Percentiles rank a stretch among this genome's conserved stretches.
These are phyloP conservation scores for Nezara viridula DNA, from an alignment of 2,888 invertebrate genomes.

Conservation along the genomic window DNA sequence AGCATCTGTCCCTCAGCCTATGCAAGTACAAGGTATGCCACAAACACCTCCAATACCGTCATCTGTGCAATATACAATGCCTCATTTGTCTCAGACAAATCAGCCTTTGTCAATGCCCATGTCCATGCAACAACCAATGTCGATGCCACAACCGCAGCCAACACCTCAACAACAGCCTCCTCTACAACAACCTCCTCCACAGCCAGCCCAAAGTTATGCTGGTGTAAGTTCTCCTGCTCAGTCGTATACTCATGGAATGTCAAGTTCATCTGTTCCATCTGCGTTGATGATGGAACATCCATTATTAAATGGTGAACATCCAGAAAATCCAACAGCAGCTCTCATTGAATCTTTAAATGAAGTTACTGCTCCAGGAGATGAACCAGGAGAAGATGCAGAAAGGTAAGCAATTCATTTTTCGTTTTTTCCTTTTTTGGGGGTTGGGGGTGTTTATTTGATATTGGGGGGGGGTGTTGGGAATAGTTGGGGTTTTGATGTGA, in stretches of 20 bases:
- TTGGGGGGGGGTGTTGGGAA: too few species aligned
- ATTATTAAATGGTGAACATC: slow-evolving; percentile 53
- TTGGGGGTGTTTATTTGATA: too few species aligned
- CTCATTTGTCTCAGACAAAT: slow-evolving; percentile 59
- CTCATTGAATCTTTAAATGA: slow-evolving; percentile 70
- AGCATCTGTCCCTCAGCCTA: slow-evolving; percentile 58
- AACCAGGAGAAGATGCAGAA: slow-evolving; percentile 71
- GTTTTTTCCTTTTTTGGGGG: too few species aligned
- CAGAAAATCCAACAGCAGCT: slow-evolving; percentile 66
- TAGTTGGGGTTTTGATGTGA: too few species aligned
- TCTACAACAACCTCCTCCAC: slow-evolving; percentile 57
- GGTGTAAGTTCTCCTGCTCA: slow-evolving; percentile 57
- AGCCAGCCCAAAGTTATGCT: slow-evolving; percentile 61
- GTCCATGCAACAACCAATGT: slow-evolving; percentile 58
- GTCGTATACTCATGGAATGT: slow-evolving; percentile 60
- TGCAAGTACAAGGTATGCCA: slow-evolving; percentile 61
- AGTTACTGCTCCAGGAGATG: slow-evolving; percentile 69
- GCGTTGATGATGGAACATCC: slow-evolving; percentile 58
- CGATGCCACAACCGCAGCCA: slow-evolving; percentile 60
- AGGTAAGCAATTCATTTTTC: slow-evolving; percentile 68
- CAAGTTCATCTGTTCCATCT: slow-evolving; percentile 61
- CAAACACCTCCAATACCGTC: slow-evolving; percentile 64
- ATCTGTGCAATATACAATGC: slow-evolving; percentile 60
- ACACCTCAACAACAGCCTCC: slow-evolving; percentile 61
- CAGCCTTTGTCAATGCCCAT: slow-evolving; percentile 61